A percentile compares a stretch with the other conserved stretches of the same genome.
phyloP scores from a whole-genome alignment of 2,113 vertebrate genomes.

The Myotis davidii region DNA sequence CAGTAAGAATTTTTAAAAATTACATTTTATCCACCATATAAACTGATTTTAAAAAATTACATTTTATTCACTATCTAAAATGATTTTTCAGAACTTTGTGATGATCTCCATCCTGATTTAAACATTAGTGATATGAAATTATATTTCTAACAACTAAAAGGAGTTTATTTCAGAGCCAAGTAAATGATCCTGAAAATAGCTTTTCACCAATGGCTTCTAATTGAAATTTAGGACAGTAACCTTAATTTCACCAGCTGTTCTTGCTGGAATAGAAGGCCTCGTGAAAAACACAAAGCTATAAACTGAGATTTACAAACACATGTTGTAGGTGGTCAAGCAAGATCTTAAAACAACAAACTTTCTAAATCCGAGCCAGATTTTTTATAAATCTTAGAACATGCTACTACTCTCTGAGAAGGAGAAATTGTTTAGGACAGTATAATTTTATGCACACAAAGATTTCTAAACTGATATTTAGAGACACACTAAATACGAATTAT shows the following conservation, averaged over 20 bases:
- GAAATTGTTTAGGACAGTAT: neutral
- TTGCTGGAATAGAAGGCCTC: conserved; percentile 37
- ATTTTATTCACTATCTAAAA: neutral
- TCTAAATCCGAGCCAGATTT: neutral
- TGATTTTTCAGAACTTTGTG: neutral
- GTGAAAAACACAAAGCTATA: conserved; percentile 54
- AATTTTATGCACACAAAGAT: neutral
- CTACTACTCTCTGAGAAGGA: neutral
- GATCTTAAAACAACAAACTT: conserved; percentile 19
- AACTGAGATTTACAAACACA: conserved; percentile 54
- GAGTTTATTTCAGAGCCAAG: conserved; percentile 55
- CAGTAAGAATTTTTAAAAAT: too few relatives aligned
- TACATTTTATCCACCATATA: too few relatives aligned
- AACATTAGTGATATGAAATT: conserved; percentile 48
- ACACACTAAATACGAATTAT: neutral
- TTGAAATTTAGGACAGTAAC: conserved; percentile 67
- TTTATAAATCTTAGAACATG: neutral
- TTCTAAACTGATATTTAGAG: conserved; percentile 37
- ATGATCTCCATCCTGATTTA: neutral
- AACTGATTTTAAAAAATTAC: too few relatives aligned
- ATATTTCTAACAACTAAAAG: conserved; percentile 50
- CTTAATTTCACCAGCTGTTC: conserved; percentile 75
- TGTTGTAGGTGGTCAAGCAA: conserved; percentile 31
- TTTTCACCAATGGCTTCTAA: conserved; percentile 73
- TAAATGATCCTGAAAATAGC: conserved; percentile 77